Conservation (phyloP, 2,888 invertebrate genomes). For the Diarsia brunnea region DNA sequence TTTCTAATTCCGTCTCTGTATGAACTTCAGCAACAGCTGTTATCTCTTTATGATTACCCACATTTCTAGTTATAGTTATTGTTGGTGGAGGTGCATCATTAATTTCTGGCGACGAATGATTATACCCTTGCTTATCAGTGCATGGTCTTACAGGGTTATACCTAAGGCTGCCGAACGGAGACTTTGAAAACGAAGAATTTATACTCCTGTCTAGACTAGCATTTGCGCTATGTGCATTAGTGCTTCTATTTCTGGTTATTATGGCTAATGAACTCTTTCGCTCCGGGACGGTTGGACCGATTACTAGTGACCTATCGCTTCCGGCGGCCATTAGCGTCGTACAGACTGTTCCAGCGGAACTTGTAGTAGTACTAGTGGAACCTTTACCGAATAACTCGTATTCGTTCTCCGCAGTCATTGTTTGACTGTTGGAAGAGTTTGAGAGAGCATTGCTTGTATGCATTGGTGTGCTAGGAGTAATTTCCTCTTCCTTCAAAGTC, state of each 20-base stretch:
- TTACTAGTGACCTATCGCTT: constrained; percentile 91
- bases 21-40: constrained; percentile 91
- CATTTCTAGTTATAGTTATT: constrained; percentile 84
- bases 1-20: constrained; percentile 84
- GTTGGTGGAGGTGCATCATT: constrained; percentile 78
- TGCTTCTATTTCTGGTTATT: constrained; percentile 89
- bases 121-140: constrained; percentile 80
- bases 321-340: constrained; percentile 94
- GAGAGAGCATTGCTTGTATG: constrained; percentile 93
- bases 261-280: constrained; percentile 94
- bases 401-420: constrained; percentile 95
- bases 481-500: constrained; percentile 94
- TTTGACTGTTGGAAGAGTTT: constrained; percentile 93
- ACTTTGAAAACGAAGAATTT: constrained; percentile 83
- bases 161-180: constrained; percentile 84
- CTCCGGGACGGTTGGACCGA: constrained; percentile 95
- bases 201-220: constrained; percentile 90
- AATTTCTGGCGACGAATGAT: constrained; percentile 84
- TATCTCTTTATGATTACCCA: constrained; percentile 89
- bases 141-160: constrained; percentile 82
- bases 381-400: constrained; percentile 98
- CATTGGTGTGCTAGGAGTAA: constrained; percentile 92
- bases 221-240: constrained; percentile 88
- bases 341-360: constrained; percentile 97
- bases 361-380: constrained; percentile 97